A percentile compares a stretch with the other conserved stretches of the same genome.
phyloP scores from a whole-genome alignment of 2,888 invertebrate genomes.

The Dryadula phaetusa region DNA sequence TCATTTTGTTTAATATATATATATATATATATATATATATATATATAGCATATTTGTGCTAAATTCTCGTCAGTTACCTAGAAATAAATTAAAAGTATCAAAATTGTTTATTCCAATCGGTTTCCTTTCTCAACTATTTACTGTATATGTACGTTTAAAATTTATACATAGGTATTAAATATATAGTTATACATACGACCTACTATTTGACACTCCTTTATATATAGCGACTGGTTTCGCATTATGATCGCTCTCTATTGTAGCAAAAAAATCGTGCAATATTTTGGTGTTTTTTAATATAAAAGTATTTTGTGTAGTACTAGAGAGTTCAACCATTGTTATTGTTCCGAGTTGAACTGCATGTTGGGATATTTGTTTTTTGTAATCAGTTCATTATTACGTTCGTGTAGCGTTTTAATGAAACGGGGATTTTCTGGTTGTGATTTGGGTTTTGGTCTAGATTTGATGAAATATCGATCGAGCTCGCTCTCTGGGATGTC shows the following conservation, averaged over 20 bases:
- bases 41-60: no score
- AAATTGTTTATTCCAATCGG: no score
- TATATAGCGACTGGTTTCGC: conserved; percentile 7
- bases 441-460: conserved; percentile 1
- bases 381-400: conserved; percentile 31
- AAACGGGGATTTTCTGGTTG: conserved; percentile 21
- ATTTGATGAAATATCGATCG: conserved; percentile 5
- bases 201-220: conserved; percentile 7
- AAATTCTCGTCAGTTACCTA: no score
- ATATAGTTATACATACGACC: not conserved
- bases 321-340: conserved; percentile 33
- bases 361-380: conserved; percentile 24
- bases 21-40: no score
- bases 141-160: no score
- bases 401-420: conserved; percentile 12
- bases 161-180: no score
- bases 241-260: conserved; percentile 2
- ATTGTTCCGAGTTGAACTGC: conserved; percentile 27
- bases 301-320: conserved; percentile 32
- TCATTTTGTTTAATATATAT: no score
- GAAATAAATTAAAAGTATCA: no score
- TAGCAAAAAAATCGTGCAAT: conserved; percentile 26
- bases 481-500: not conserved
- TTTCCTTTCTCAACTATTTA: no score
- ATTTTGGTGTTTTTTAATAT: conserved; percentile 34